Conservation (phyloP, 2,113 vertebrate species). For the Dolichallabes microphthalmus region DNA sequence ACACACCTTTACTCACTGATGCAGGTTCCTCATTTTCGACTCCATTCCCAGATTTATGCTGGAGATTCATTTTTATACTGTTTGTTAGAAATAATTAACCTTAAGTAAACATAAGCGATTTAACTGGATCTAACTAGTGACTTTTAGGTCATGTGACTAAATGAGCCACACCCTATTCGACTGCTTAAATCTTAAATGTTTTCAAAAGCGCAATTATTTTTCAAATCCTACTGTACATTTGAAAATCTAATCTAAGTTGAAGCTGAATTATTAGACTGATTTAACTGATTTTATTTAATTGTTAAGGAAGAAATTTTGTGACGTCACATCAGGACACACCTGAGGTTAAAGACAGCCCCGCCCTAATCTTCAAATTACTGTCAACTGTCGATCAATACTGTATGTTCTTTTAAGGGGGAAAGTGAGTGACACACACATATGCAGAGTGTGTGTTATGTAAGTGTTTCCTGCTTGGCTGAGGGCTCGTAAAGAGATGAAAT, state of each 20-base stretch:
- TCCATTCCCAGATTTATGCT: not conserved
- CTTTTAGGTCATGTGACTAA: not conserved
- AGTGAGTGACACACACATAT: not conserved
- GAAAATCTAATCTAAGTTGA: too few relatives aligned
- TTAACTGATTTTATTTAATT: not conserved
- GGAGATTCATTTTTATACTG: not conserved
- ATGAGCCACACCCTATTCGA: not conserved
- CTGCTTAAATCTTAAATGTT: too few relatives aligned
- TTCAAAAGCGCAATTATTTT: too few relatives aligned
- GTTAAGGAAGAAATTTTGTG: not conserved
- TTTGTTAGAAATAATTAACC: not conserved
- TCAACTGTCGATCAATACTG: not conserved
- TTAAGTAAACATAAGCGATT: not conserved
- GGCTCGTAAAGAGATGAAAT: not conserved
- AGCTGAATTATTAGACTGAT: not conserved
- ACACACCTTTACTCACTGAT: not conserved
- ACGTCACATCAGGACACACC: not conserved
- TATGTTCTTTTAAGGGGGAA: not conserved
- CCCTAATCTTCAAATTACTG: not conserved
- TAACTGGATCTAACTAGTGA: not conserved
- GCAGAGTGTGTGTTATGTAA: not conserved
- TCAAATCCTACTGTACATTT: too few relatives aligned
- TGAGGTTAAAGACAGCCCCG: not conserved
- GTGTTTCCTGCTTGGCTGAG: conserved; percentile 11
- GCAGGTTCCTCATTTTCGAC: not conserved